Percentiles rank a stretch among this genome's conserved stretches.
These are phyloP conservation scores for Indicator indicator DNA, from an alignment of 2,113 vertebrate species.

Conservation along the genomic window DNA sequence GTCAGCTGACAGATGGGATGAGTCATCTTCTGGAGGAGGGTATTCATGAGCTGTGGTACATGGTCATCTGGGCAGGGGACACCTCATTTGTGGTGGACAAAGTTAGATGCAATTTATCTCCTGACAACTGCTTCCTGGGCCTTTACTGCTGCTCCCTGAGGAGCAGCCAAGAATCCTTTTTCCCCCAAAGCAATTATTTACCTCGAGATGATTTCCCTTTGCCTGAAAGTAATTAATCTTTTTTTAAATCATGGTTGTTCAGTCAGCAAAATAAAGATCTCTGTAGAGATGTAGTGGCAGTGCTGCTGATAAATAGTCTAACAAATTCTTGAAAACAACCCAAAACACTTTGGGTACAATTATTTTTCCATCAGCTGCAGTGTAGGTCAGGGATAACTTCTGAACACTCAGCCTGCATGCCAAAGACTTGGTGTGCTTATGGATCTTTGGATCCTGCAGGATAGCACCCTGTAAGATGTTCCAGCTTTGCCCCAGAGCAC, in stretches of 20 bases:
- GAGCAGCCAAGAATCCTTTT: not conserved
- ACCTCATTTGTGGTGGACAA: not conserved
- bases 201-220: not conserved
- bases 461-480: not conserved
- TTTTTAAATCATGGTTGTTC: not conserved
- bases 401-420: not conserved
- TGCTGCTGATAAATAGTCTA: not conserved
- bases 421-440: not conserved
- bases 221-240: not conserved
- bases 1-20: not conserved
- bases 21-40: not conserved
- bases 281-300: not conserved
- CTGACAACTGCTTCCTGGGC: not conserved
- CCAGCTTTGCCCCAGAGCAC: rapidly evolving
- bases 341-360: not conserved
- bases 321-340: not conserved
- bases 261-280: not conserved
- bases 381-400: not conserved
- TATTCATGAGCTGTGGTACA: not conserved
- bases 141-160: rapidly evolving
- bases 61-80: not conserved
- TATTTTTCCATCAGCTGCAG: not conserved
- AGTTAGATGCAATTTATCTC: not conserved
- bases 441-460: not conserved
- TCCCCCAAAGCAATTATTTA: not conserved